Evolutionary conservation across 2,888 invertebrate species (phyloP).

Genomic region (Caenorhabditis plicata): DNA sequence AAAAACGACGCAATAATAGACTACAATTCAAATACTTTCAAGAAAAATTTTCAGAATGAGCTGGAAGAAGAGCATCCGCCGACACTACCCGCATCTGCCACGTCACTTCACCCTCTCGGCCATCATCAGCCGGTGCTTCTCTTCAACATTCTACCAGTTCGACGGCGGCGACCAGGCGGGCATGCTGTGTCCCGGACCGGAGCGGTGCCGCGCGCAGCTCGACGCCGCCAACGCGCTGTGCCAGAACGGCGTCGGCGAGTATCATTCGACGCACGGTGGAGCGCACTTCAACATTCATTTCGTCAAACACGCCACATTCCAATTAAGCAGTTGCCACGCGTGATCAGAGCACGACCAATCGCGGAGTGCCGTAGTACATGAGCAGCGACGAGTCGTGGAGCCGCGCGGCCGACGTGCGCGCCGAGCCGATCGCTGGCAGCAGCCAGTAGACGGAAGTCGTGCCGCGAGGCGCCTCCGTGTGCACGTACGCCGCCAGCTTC

Average conservation of each 20-base stretch:
- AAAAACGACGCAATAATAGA: no score
- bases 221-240: slow-evolving; percentile 7
- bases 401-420: slow-evolving; percentile 6
- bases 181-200: slow-evolving; percentile 37
- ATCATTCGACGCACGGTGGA: slow-evolving; percentile 26
- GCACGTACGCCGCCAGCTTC: no score
- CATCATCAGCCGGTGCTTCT: slow-evolving; percentile 22
- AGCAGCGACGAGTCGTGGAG: slow-evolving; percentile 25
- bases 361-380: slow-evolving; percentile 24
- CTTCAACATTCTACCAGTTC: slow-evolving; percentile 14
- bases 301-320: slow-evolving; percentile 21
- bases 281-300: slow-evolving; percentile 26
- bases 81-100: slow-evolving; percentile 13
- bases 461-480: no score
- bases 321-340: slow-evolving; percentile 9
- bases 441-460: slow-evolving; percentile 30
- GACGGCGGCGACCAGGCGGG: slow-evolving; percentile 3
- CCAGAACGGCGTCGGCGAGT: slow-evolving; percentile 31
- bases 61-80: slow-evolving; percentile 20
- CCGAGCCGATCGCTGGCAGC: slow-evolving; percentile 11
- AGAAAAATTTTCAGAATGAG: slow-evolving; percentile 23
- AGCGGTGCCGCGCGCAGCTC: slow-evolving; percentile 28
- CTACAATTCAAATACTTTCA: background rate
- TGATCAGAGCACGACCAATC: slow-evolving; percentile 13
- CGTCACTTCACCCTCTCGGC: slow-evolving; percentile 9